Evolutionary conservation across 2,113 vertebrate genomes (phyloP).

Genomic region (Indicator maculatus): DNA sequence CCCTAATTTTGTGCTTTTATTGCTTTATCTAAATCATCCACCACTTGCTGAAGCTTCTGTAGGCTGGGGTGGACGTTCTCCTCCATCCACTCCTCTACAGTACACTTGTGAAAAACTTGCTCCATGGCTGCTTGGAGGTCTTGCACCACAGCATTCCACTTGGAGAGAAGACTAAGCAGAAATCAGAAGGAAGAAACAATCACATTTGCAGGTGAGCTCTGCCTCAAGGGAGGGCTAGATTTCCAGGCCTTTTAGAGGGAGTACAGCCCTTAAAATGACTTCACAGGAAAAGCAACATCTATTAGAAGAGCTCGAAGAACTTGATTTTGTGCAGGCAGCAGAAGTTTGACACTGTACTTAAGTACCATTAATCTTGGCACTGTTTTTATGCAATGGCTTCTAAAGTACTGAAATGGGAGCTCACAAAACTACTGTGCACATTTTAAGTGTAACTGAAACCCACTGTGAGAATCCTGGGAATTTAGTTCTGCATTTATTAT

Average conservation of each 20-base stretch:
- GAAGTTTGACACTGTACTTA: not conserved
- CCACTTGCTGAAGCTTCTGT: slow-evolving; percentile 78
- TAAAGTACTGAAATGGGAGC: not conserved
- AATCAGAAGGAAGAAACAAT: not conserved
- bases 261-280: not conserved
- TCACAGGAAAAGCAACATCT: not conserved
- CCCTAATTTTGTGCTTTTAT: slow-evolving; percentile 33
- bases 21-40: slow-evolving; percentile 77
- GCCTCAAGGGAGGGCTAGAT: not conserved
- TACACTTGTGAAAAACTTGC: slow-evolving; percentile 77
- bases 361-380: not conserved
- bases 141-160: slow-evolving; percentile 74
- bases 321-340: not conserved
- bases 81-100: slow-evolving; percentile 90
- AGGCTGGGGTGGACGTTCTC: slow-evolving; percentile 84
- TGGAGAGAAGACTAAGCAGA: slow-evolving; percentile 78
- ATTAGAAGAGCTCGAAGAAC: not conserved
- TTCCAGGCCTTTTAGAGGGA: not conserved
- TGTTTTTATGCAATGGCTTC: not conserved
- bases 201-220: not conserved
- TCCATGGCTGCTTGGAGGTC: slow-evolving; percentile 83
- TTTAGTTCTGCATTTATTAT: not conserved
- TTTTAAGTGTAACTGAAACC: slow-evolving; percentile 17
- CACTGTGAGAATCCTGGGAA: not conserved
- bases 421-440: not conserved